Conservation (phyloP, 2,113 vertebrate genomes). For the Eclectus roratus region DNA sequence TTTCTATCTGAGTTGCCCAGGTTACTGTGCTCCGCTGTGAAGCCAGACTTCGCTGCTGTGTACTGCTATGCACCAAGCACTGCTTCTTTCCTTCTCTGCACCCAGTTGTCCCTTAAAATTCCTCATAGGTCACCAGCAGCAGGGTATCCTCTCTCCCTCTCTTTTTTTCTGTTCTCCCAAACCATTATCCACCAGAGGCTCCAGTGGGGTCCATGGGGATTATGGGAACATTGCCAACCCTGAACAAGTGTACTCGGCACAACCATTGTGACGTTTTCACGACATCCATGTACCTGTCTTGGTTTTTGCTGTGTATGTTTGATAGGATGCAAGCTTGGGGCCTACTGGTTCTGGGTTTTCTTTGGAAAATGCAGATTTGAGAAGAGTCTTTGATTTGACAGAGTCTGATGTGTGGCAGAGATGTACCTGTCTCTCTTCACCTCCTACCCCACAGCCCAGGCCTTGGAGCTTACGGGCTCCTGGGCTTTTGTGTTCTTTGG, state of each 20-base stretch:
- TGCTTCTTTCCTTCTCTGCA: neutral
- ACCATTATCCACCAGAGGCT: neutral
- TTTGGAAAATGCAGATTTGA: neutral
- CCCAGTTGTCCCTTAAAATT: neutral
- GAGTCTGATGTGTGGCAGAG: neutral
- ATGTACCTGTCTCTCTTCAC: neutral
- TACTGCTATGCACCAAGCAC: neutral
- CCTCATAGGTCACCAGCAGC: neutral
- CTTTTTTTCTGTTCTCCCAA: neutral
- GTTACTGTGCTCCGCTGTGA: neutral
- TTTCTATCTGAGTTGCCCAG: neutral
- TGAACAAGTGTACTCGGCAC: fast-evolving
- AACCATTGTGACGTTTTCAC: fast-evolving
- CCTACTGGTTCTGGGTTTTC: neutral
- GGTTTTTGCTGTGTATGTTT: neutral
- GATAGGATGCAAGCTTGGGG: neutral
- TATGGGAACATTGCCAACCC: neutral
- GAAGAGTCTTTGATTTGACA: neutral
- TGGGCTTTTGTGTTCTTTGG: neutral
- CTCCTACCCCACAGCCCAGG: neutral
- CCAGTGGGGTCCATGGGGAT: neutral
- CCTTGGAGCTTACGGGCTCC: neutral
- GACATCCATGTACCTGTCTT: neutral
- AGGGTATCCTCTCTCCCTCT: neutral
- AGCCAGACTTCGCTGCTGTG: neutral